A percentile compares a stretch with the other conserved stretches of the same genome.
Evolutionary conservation across 2,797 vertebrate species (phyloP).

Genomic region (Hozukius guyotensis): DNA sequence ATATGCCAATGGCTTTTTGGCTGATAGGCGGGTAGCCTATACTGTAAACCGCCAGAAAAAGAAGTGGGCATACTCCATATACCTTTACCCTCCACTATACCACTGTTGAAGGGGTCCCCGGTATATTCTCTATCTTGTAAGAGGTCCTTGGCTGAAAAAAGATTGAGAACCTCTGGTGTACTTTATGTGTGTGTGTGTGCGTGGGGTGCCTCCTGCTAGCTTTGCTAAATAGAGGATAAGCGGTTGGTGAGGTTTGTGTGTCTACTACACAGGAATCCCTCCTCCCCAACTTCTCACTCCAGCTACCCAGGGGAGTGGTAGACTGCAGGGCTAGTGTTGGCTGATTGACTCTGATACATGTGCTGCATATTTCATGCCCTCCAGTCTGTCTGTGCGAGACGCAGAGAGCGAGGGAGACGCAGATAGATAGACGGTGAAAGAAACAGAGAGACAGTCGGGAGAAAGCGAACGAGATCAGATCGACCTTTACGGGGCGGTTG

Average conservation of each 20-base stretch:
- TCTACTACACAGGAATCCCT: slow-evolving; percentile 69
- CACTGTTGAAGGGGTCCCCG: no score
- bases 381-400: slow-evolving; percentile 56
- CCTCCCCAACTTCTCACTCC: slow-evolving; percentile 63
- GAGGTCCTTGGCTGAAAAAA: neutral
- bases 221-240: slow-evolving; percentile 81
- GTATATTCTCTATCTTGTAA: neutral
- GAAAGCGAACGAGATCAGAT: slow-evolving; percentile 19
- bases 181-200: neutral
- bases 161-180: neutral
- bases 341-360: slow-evolving; percentile 79
- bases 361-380: slow-evolving; percentile 79
- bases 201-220: slow-evolving; percentile 51
- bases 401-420: slow-evolving; percentile 5
- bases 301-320: slow-evolving; percentile 66
- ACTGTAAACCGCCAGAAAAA: no score
- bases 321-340: slow-evolving; percentile 72
- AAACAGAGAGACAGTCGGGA: slow-evolving; percentile 16
- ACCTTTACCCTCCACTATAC: no score
- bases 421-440: slow-evolving; percentile 26
- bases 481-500: slow-evolving; percentile 3
- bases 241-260: slow-evolving; percentile 75
- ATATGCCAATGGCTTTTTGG: no score
- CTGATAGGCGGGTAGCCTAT: no score
- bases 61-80: no score